Conservation (phyloP, 2,888 invertebrate species). For the Creontiades dilutus region DNA sequence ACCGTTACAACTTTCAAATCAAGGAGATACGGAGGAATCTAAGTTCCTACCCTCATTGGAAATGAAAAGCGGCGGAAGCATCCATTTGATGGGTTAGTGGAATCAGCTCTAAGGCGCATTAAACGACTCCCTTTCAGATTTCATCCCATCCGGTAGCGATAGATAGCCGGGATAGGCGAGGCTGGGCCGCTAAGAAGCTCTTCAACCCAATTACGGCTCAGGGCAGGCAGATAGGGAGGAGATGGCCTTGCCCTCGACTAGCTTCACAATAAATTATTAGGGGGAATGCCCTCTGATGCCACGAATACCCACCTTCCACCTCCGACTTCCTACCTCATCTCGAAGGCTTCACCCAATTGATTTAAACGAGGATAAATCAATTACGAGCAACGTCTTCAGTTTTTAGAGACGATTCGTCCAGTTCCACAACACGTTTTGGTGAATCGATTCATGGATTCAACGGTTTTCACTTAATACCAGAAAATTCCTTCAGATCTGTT, state of each 20-base stretch:
- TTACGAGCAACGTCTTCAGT: neutral
- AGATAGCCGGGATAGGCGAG: slow-evolving; percentile 20
- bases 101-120: slow-evolving; percentile 14
- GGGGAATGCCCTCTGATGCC: slow-evolving; percentile 39
- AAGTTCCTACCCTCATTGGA: neutral
- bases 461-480: too few species aligned
- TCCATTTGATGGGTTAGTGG: neutral
- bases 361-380: slow-evolving; percentile 32
- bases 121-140: slow-evolving; percentile 25
- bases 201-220: slow-evolving; percentile 35
- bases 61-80: slow-evolving; percentile 8
- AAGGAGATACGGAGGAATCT: neutral
- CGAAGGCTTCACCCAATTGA: slow-evolving; percentile 1
- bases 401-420: too few species aligned
- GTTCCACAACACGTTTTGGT: too few species aligned
- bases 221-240: slow-evolving; percentile 39
- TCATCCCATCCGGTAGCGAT: slow-evolving; percentile 26
- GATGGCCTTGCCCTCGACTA: slow-evolving; percentile 42
- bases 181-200: slow-evolving; percentile 30
- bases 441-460: too few species aligned
- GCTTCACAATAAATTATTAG: slow-evolving; percentile 23
- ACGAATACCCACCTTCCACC: slow-evolving; percentile 25
- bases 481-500: too few species aligned
- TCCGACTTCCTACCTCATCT: neutral
- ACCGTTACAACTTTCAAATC: too few species aligned